Base-by-base conservation (phyloP, 1,140 invertebrate species). In the Nylanderia fulva region DNA sequence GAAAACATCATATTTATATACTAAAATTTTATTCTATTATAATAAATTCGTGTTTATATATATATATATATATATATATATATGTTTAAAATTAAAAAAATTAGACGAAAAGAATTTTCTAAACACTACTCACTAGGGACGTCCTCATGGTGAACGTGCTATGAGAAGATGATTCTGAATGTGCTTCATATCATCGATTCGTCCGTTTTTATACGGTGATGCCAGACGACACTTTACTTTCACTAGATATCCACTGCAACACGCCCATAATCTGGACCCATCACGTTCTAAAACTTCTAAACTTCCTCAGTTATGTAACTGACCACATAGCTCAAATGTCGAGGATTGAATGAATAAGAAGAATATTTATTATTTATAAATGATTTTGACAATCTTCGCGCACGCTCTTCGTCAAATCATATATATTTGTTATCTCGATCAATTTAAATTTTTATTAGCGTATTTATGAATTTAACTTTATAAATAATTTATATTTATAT, bases 141-240 rank as follows among this genome's bases (percentile, higher is more conserved):
- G 68, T n/a, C 39, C 24, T 87, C 90, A 91, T 91, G 82, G 4
- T 90, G 89, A 39, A 76, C 48, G 5, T 82, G 56, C 15, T 54
- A 27, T 60, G 74, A 77, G 39, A 8, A 77, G 77, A 63, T 52
- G 66, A 58, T 5, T 45, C 82, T 56, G 84, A 91, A 29, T 91
- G 87, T 91, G 87, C 15, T 52, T 71, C 36, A 66, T 61, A 69
- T 75, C 71, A 77, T 61, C 52, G 69, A 76, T 69, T 71, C 58
- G 45, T 24, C 77, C 74, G 85, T 91, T 90, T 91, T 91, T 91
- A 91, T 91, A 91, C 45, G 29, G 63, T 8, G 7, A 82, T n/a
- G 60, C 54, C 45, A 27, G 29, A n/a, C 39, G 54, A 36, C 18
- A 24, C 18, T 27, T 58, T 79, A 90, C 90, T 91, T 91, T 91